Evolutionary conservation across 2,113 vertebrate species (phyloP), one percentile per base, ranked within the genome.

Genomic region (Siphamia tubifer): DNA sequence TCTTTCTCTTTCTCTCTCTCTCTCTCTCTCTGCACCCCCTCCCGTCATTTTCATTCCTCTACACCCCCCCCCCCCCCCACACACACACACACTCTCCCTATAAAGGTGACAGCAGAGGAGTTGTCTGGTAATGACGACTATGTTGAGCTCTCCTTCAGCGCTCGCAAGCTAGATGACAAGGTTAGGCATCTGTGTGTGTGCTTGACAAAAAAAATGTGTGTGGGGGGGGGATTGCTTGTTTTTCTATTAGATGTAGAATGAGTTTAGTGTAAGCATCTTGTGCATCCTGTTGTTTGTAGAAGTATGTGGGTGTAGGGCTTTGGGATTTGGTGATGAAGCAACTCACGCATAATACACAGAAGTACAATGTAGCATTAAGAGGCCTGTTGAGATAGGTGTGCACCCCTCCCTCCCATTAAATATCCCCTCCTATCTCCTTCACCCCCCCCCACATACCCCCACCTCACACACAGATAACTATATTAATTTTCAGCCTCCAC

Each of bases 111-210:
- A 58, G 96, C 98, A 7, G 98, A 99, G 85, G 98, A 99, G 75
- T 74, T 99, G 74, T 98, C 97, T 62, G 97, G 97, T 62, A 99
- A 98, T 2, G 96, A 98, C 0, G 96, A 99, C 90, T 99, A 99
- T 0, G 94, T 99, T 48, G 96, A 98, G 77, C 95, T 99, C 70
- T 96, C 94, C n/a, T 99, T 99, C 89, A 98, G 95, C 2, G 98
- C 98, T 44, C 93, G 95, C 56, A 99, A 99, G 89, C 90, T 99
- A 57, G 98, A 99, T 84, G 97, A 99, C 92, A 99, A 99, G 96
- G 97, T 99, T 68, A 31, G 86, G 81, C n/a, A n/a, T 39, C 8
- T 31, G 40, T 52, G 13, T 34, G 35, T 4, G 21, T 4, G 10
- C 57, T 42, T 53, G 40, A n/a, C 5, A 23, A 23, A 45, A 43